Evolutionary conservation across 1,140 invertebrate genomes (phyloP).

Genomic region (Alviniconcha marisindica): DNA sequence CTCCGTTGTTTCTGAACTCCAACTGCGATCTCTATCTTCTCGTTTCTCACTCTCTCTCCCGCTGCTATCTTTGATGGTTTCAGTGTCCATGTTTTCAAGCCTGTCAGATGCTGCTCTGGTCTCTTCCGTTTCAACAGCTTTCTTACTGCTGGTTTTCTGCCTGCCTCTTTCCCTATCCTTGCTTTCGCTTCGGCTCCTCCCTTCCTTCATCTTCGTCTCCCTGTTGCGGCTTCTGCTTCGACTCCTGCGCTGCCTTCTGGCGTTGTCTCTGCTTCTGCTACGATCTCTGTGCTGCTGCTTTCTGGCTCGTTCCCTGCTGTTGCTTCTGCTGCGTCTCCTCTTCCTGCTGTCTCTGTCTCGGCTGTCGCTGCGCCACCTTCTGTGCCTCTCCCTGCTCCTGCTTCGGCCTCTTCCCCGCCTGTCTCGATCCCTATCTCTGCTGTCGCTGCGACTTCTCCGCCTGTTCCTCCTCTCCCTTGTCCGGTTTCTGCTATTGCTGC

Average conservation of each 20-base stretch:
- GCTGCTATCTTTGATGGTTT: background rate
- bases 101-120: no score
- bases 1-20: constrained; percentile 2
- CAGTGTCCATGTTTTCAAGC: constrained; percentile 4
- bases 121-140: background rate
- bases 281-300: constrained; percentile 19
- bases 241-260: background rate
- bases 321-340: constrained; percentile 24
- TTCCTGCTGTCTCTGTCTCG: constrained; percentile 33
- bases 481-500: constrained; percentile 33
- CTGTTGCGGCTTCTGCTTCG: constrained; percentile 3
- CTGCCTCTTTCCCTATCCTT: constrained; percentile 27
- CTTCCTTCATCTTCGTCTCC: constrained; percentile 37
- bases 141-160: background rate
- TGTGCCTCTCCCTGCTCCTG: background rate
- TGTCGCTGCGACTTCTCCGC: constrained; percentile 38
- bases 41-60: background rate
- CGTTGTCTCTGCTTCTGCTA: constrained; percentile 8
- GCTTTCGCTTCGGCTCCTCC: constrained; percentile 27
- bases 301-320: background rate
- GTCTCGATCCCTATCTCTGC: constrained; percentile 34
- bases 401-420: constrained; percentile 30
- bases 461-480: constrained; percentile 18
- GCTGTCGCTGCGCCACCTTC: constrained; percentile 17
- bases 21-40: background rate